phyloP scores from a whole-genome alignment of 2,797 vertebrate genomes.

The Chrosomus eos region DNA sequence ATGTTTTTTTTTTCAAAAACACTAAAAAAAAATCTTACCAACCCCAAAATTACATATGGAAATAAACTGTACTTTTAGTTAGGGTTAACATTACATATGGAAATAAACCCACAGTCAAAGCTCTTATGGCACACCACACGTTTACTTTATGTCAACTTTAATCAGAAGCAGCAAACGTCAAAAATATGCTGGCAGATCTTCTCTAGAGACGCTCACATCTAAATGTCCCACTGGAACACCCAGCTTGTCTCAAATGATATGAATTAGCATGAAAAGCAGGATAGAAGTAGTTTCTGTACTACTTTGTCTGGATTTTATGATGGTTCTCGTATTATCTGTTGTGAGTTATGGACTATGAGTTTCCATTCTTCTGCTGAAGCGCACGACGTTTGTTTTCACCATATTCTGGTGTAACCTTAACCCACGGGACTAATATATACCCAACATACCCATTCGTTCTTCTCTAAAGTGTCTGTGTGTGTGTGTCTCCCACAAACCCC shows the following conservation, averaged over 20 bases:
- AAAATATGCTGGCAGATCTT: background rate
- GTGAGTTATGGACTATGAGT: background rate
- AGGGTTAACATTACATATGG: background rate
- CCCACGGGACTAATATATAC: constrained; percentile 4
- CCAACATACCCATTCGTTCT: constrained; percentile 7
- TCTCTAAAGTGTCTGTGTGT: background rate
- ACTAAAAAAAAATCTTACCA: too few species aligned
- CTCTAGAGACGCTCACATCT: background rate
- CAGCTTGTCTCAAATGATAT: background rate
- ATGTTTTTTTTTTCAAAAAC: too few species aligned
- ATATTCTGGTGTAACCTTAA: background rate
- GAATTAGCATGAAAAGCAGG: background rate
- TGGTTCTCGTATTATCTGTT: background rate
- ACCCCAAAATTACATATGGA: too few species aligned
- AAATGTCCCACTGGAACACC: background rate
- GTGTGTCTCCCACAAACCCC: constrained; percentile 43
- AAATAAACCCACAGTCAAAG: background rate
- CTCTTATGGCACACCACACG: background rate
- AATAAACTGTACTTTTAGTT: background rate
- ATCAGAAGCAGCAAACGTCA: background rate
- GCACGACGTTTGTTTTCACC: background rate
- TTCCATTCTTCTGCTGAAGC: constrained; percentile 4
- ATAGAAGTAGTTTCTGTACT: background rate
- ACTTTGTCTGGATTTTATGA: background rate
- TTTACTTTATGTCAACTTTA: background rate